A percentile compares a stretch with the other conserved stretches of the same genome.
These are phyloP conservation scores for Thaumetopoea pityocampa DNA, from an alignment of 1,140 invertebrate species.

Conservation along the genomic window DNA sequence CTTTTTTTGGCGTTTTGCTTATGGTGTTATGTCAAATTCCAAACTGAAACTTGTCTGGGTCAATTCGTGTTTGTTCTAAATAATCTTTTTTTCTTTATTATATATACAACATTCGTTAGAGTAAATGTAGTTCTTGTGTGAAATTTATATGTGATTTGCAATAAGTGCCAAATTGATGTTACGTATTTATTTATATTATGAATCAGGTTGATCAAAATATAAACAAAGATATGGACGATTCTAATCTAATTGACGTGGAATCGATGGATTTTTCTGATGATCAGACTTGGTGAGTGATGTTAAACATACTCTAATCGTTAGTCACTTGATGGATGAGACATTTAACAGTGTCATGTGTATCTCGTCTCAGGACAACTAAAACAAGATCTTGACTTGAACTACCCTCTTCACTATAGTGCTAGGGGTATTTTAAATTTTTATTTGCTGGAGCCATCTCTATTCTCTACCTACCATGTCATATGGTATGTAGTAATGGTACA, in stretches of 20 bases:
- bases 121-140: conserved; percentile 55
- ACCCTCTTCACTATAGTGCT: too few relatives aligned
- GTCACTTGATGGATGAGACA: not conserved
- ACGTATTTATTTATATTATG: conserved; percentile 57
- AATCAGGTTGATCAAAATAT: conserved; percentile 72
- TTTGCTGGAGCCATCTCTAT: too few relatives aligned
- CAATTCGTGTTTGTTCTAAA: conserved; percentile 57
- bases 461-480: too few relatives aligned
- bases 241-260: conserved; percentile 71
- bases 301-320: conserved; percentile 1
- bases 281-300: conserved; percentile 61
- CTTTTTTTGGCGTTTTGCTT: conserved; percentile 51
- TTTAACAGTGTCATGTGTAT: conserved; percentile 15
- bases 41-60: conserved; percentile 61
- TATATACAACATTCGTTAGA: conserved; percentile 50
- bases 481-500: too few relatives aligned
- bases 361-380: too few relatives aligned
- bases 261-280: conserved; percentile 66
- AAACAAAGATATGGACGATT: conserved; percentile 75
- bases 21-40: conserved; percentile 65
- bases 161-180: conserved; percentile 71
- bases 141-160: conserved; percentile 59
- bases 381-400: too few relatives aligned
- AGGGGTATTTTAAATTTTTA: too few relatives aligned
- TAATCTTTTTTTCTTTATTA: conserved; percentile 55